These are phyloP conservation scores for Phrynosoma blainvillii DNA, from an alignment of 2,113 vertebrate species.

Conservation along the genomic window DNA sequence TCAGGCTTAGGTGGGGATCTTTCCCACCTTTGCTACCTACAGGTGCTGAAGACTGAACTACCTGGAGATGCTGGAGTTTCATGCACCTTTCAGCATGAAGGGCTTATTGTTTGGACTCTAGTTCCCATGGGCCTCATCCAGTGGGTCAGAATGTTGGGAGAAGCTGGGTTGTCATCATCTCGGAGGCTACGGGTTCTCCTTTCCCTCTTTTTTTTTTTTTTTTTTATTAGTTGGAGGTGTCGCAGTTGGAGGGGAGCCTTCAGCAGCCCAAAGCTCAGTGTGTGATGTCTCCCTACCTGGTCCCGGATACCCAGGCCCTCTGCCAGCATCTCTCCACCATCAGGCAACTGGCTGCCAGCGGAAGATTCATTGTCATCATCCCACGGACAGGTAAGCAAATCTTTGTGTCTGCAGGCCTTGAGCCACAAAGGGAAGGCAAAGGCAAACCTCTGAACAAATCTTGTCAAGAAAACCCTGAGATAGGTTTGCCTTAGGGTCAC, in stretches of 20 bases:
- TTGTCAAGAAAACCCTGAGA: too few species aligned
- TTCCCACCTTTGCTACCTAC: too few species aligned
- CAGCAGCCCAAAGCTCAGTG: constrained; percentile 96
- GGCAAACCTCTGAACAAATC: too few species aligned
- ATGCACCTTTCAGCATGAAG: too few species aligned
- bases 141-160: too few species aligned
- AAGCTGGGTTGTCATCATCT: too few species aligned
- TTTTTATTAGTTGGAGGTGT: constrained; percentile 89
- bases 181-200: not conserved
- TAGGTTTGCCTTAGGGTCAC: too few species aligned
- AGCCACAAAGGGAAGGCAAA: not conserved
- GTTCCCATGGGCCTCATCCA: too few species aligned
- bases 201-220: not conserved
- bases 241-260: constrained; percentile 95
- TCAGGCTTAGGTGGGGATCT: too few species aligned
- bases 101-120: too few species aligned
- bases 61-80: not conserved
- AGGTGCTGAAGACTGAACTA: not conserved
- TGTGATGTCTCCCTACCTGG: constrained; percentile 96
- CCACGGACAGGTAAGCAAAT: constrained; percentile 86
- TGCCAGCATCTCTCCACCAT: constrained; percentile 91
- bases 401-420: not conserved
- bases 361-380: constrained; percentile 97
- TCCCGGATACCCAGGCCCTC: constrained; percentile 92
- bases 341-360: constrained; percentile 89